Percentiles rank a stretch among this genome's conserved stretches.
Evolutionary conservation across 2,113 vertebrate genomes (phyloP).

Genomic region (Orthochromis indermauri): DNA sequence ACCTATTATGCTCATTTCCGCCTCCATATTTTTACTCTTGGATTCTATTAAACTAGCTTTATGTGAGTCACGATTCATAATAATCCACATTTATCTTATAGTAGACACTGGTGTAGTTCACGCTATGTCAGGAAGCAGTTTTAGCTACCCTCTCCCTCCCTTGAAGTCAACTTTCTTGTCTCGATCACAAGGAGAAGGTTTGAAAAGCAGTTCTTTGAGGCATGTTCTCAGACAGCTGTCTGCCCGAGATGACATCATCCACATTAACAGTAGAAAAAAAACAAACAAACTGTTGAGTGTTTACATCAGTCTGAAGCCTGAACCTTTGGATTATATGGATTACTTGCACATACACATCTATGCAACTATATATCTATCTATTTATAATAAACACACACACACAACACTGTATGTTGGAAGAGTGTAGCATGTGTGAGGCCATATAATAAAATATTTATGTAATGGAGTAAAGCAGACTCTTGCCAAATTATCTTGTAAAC

Average conservation of each 20-base stretch:
- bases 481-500: neutral
- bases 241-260: neutral
- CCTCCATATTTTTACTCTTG: neutral
- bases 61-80: neutral
- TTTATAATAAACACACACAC: neutral
- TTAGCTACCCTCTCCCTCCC: neutral
- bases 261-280: neutral
- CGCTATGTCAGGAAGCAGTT: neutral
- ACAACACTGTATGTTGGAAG: neutral
- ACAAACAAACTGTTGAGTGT: neutral
- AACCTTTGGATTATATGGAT: neutral
- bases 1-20: neutral
- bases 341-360: neutral
- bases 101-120: neutral
- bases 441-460: conserved; percentile 2
- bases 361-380: neutral
- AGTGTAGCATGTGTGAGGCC: neutral
- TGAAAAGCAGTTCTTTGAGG: neutral
- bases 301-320: neutral
- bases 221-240: neutral
- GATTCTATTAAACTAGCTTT: neutral
- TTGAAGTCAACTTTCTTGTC: neutral
- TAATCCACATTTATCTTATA: neutral
- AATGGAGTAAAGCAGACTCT: neutral
- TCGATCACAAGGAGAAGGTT: neutral